Percentiles rank a stretch among this genome's conserved stretches.
phyloP scores from a whole-genome alignment of 2,113 vertebrate genomes.

The Limnothrissa miodon region DNA sequence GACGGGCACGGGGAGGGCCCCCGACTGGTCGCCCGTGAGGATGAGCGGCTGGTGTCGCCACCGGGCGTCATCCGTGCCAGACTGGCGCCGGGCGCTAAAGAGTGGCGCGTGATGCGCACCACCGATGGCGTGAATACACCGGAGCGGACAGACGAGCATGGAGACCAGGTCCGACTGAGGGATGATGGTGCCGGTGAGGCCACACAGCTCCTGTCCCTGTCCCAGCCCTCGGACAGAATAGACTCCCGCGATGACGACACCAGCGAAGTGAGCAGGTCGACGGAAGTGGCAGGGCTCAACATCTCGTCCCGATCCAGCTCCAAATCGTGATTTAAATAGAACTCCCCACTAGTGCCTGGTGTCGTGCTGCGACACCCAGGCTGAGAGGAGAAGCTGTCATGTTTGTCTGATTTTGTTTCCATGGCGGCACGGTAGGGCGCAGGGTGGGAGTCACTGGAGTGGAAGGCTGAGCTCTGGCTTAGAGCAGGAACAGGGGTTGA shows the following conservation, averaged over 20 bases:
- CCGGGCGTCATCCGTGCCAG: slow-evolving; percentile 69
- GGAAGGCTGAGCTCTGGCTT: slow-evolving; percentile 53
- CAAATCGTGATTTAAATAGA: slow-evolving; percentile 50
- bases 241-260: slow-evolving; percentile 74
- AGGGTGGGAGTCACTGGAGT: slow-evolving; percentile 14
- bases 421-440: slow-evolving; percentile 39
- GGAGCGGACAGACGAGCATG: slow-evolving; percentile 65
- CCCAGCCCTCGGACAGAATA: slow-evolving; percentile 61
- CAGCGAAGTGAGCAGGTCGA: slow-evolving; percentile 60
- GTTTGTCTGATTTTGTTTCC: slow-evolving; percentile 63
- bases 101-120: slow-evolving; percentile 72
- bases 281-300: slow-evolving; percentile 52
- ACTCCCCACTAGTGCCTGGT: slow-evolving; percentile 52
- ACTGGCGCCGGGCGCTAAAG: slow-evolving; percentile 81
- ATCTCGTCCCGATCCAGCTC: slow-evolving; percentile 48
- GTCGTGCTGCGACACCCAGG: slow-evolving; percentile 43
- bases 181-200: slow-evolving; percentile 51
- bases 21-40: slow-evolving; percentile 71
- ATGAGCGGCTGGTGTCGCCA: slow-evolving; percentile 55
- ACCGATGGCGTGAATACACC: slow-evolving; percentile 75
- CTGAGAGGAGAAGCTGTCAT: slow-evolving; percentile 52
- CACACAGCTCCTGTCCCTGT: slow-evolving; percentile 59
- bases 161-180: slow-evolving; percentile 60
- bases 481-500: slow-evolving; percentile 28
- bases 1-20: slow-evolving; percentile 56